Conservation (phyloP, 2,113 vertebrate species). For the Stictonetta naevosa region DNA sequence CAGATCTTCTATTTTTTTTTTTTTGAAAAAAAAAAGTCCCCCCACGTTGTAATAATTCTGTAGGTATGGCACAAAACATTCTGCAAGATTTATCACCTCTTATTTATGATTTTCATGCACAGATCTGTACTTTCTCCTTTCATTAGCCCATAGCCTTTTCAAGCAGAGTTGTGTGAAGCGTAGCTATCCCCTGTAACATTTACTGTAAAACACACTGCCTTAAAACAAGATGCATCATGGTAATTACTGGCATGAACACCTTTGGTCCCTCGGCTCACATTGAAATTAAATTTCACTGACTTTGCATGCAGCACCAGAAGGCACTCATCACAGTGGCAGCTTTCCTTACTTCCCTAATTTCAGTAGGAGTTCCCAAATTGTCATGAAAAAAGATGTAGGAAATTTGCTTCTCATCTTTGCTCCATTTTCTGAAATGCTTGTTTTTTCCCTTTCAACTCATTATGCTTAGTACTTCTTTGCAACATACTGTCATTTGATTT, state of each 20-base stretch:
- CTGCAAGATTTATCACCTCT: neutral
- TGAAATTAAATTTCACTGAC: neutral
- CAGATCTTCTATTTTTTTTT: neutral
- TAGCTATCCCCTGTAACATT: neutral
- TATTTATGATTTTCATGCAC: neutral
- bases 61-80: neutral
- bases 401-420: neutral
- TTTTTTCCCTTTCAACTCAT: neutral
- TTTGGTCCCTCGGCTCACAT: neutral
- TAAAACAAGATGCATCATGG: neutral
- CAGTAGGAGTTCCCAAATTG: neutral
- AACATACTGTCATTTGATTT: neutral
- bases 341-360: neutral
- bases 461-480: neutral
- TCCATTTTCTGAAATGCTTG: neutral
- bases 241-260: neutral
- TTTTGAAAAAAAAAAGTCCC: neutral
- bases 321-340: rapidly evolving
- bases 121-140: neutral
- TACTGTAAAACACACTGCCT: neutral
- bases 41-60: neutral
- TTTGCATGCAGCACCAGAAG: neutral
- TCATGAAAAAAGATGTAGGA: rapidly evolving
- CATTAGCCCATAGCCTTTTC: neutral
- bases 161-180: neutral